phyloP scores from a whole-genome alignment of 2,797 vertebrate genomes.

The Pelodytes ibericus region DNA sequence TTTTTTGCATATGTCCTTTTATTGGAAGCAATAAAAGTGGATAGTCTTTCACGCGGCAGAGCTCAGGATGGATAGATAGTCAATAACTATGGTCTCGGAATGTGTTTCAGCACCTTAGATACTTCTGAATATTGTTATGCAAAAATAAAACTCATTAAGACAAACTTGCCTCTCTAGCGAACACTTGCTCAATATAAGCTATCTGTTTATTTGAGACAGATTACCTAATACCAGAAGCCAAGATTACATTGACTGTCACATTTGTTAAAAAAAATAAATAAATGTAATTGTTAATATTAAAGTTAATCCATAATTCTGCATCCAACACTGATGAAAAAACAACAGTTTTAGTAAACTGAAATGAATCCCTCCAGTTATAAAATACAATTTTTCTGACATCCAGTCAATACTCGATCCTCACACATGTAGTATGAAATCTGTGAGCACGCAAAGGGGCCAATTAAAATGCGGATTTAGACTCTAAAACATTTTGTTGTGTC shows the following conservation, averaged over 20 bases:
- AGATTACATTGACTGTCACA: slow-evolving; percentile 48
- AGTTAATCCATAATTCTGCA: slow-evolving; percentile 57
- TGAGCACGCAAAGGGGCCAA: slow-evolving; percentile 54
- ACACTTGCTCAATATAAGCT: neutral
- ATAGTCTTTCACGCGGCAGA: too few relatives aligned
- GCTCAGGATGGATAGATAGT: too few relatives aligned
- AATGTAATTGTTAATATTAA: slow-evolving; percentile 54
- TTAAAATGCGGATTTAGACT: slow-evolving; percentile 49
- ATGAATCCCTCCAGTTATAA: slow-evolving; percentile 56
- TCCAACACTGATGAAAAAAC: slow-evolving; percentile 54
- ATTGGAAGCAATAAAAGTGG: too few relatives aligned
- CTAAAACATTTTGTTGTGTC: slow-evolving; percentile 18
- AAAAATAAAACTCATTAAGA: neutral
- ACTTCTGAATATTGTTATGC: neutral
- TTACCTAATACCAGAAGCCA: slow-evolving; percentile 42
- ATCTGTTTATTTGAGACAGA: slow-evolving; percentile 47
- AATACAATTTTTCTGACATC: slow-evolving; percentile 54
- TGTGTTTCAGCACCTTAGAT: neutral
- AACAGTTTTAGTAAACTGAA: slow-evolving; percentile 50
- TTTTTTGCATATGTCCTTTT: too few relatives aligned
- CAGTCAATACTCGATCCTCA: slow-evolving; percentile 53
- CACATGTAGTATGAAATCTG: slow-evolving; percentile 52
- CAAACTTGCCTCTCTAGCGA: slow-evolving; percentile 1
- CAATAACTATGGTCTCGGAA: too few relatives aligned
- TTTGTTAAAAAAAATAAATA: slow-evolving; percentile 52